Percentiles rank a stretch among this genome's conserved stretches.
phyloP scores from a whole-genome alignment of 1,140 invertebrate genomes.

The Drosophila bipectinata region DNA sequence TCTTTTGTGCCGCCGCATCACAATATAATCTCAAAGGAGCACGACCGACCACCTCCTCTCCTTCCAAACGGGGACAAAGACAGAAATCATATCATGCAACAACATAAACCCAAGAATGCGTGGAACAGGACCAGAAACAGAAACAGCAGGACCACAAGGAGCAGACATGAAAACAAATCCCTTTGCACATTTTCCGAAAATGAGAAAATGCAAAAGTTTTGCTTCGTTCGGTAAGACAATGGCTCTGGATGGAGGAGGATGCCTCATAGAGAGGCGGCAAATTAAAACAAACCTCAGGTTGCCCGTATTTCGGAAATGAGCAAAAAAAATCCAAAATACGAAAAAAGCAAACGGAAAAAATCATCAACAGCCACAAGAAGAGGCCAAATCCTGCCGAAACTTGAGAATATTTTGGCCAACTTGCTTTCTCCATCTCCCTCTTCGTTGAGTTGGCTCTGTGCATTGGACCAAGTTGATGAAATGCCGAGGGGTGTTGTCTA shows the following conservation, averaged over 20 bases:
- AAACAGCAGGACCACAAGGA: constrained; percentile 34
- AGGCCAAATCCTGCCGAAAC: constrained; percentile 43
- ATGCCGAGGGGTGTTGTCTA: constrained; percentile 42
- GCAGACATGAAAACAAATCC: constrained; percentile 79
- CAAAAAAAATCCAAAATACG: constrained; percentile 46
- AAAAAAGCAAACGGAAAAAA: constrained; percentile 11
- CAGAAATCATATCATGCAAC: constrained; percentile 78
- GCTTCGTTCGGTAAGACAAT: constrained; percentile 68
- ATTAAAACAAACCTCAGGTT: constrained; percentile 83
- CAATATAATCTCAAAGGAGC: constrained; percentile 71
- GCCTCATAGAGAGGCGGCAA: constrained; percentile 75
- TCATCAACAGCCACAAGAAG: constrained; percentile 25
- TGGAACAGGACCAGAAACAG: constrained; percentile 28
- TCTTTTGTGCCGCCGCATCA: constrained; percentile 56
- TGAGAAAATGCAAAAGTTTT: constrained; percentile 82
- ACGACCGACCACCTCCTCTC: constrained; percentile 14
- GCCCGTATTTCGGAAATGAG: constrained; percentile 79
- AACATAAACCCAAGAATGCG: constrained; percentile 70
- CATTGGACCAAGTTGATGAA: constrained; percentile 58
- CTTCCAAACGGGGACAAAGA: constrained; percentile 51
- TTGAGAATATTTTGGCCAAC: constrained; percentile 52
- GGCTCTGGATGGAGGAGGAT: constrained; percentile 22
- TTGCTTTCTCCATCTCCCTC: constrained; percentile 12
- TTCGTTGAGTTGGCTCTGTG: constrained; percentile 21
- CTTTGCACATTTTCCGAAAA: constrained; percentile 82